Conservation (phyloP, 2,888 invertebrate species). For the Eilema griseolum region DNA sequence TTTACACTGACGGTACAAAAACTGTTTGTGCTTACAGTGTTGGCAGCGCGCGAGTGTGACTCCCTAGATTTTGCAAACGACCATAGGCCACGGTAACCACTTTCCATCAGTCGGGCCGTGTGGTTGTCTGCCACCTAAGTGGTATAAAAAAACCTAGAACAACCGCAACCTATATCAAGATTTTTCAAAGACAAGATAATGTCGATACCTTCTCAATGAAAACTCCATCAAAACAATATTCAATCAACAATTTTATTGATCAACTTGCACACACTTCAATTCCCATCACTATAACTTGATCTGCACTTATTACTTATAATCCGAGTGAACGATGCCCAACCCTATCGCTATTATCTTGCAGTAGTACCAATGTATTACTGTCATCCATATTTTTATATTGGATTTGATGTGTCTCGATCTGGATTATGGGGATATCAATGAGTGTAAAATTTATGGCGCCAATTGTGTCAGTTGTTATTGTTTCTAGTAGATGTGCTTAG, state of each 20-base stretch:
- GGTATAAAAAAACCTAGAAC: too few species aligned
- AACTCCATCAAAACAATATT: constrained; percentile 17
- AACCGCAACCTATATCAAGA: not conserved
- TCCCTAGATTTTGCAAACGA: too few species aligned
- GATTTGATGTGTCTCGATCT: constrained; percentile 66
- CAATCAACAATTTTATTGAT: constrained; percentile 25
- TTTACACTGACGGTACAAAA: too few species aligned
- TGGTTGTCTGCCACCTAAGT: too few species aligned
- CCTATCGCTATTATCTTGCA: constrained; percentile 70
- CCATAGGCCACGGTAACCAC: too few species aligned
- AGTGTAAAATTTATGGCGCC: constrained; percentile 36
- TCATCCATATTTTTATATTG: constrained; percentile 70
- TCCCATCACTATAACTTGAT: constrained; percentile 23
- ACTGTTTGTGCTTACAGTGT: too few species aligned
- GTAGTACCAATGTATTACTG: constrained; percentile 78
- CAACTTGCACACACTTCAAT: constrained; percentile 27
- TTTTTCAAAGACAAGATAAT: not conserved
- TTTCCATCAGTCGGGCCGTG: too few species aligned
- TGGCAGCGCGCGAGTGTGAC: too few species aligned
- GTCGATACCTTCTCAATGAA: constrained; percentile 18
- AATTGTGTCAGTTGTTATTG: constrained; percentile 27
- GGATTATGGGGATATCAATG: constrained; percentile 56
- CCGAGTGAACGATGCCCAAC: constrained; percentile 68
- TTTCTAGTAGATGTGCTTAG: not conserved
- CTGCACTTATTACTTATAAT: constrained; percentile 58